Conservation (phyloP, 2,797 vertebrate genomes). For the Danio albolineatus region DNA sequence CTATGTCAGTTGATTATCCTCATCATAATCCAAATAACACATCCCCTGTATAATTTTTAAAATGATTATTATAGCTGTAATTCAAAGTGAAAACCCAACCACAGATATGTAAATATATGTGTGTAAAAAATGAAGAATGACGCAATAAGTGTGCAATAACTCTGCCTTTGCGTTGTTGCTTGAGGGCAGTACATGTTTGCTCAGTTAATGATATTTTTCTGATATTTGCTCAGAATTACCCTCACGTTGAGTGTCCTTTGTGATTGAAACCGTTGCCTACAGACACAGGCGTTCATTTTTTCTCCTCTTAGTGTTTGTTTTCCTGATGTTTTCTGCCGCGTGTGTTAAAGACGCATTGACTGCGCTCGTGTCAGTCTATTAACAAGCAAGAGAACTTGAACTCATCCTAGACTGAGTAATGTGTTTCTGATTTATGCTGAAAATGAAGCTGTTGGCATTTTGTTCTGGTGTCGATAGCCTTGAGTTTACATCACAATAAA, state of each 20-base stretch:
- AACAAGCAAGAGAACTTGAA: neutral
- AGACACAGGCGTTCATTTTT: neutral
- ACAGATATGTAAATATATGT: neutral
- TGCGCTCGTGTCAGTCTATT: neutral
- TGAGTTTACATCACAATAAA: neutral
- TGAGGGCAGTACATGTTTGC: neutral
- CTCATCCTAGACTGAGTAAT: slow-evolving; percentile 9
- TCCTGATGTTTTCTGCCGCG: neutral
- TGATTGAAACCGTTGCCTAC: slow-evolving; percentile 16
- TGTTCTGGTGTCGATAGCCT: neutral
- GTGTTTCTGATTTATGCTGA: neutral
- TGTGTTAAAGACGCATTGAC: neutral
- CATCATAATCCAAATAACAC: neutral
- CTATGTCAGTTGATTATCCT: neutral
- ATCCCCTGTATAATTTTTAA: neutral
- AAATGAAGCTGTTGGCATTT: neutral
- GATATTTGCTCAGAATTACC: slow-evolving; percentile 23
- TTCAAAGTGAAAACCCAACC: neutral
- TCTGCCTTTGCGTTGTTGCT: neutral
- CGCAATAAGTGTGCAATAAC: neutral
- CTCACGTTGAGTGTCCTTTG: neutral
- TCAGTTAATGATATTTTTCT: slow-evolving; percentile 34
- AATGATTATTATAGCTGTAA: neutral
- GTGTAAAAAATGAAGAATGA: neutral
- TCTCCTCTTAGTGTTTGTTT: neutral